phyloP scores from a whole-genome alignment of 2,113 vertebrate genomes.

The Lasiurus borealis region DNA sequence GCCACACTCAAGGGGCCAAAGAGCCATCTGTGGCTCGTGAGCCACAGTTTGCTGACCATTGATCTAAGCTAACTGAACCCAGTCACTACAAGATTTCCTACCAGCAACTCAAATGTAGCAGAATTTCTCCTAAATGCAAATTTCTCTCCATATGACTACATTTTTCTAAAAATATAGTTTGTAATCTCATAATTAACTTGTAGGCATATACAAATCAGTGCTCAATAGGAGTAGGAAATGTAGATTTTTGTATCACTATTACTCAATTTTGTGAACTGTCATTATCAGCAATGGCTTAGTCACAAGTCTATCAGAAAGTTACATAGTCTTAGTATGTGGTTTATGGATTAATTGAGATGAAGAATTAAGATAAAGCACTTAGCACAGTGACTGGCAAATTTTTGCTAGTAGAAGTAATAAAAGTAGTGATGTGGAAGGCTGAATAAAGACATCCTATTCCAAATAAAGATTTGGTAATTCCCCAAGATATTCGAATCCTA shows the following conservation, averaged over 20 bases:
- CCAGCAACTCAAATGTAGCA: background rate
- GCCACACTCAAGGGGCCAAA: too few relatives aligned
- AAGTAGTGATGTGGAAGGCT: background rate
- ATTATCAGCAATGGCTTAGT: constrained; percentile 53
- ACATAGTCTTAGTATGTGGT: background rate
- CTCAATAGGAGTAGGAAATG: constrained; percentile 27
- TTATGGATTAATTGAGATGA: background rate
- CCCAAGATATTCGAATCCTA: background rate
- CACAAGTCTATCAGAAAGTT: constrained; percentile 45
- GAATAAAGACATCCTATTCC: background rate
- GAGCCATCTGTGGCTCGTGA: too few relatives aligned
- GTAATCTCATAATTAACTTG: background rate
- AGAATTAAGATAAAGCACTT: background rate
- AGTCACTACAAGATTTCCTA: background rate
- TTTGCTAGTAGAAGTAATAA: background rate
- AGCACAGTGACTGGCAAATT: background rate
- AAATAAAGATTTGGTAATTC: background rate
- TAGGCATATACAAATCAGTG: background rate
- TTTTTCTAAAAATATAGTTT: constrained; percentile 43
- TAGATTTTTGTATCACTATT: constrained; percentile 55
- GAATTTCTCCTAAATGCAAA: constrained; percentile 45
- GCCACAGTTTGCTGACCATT: background rate
- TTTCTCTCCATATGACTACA: background rate
- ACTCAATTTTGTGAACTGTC: constrained; percentile 56
- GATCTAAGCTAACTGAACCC: background rate